A percentile compares a stretch with the other conserved stretches of the same genome.
phyloP scores from a whole-genome alignment of 2,797 vertebrate species.

The Trachurus trachurus region DNA sequence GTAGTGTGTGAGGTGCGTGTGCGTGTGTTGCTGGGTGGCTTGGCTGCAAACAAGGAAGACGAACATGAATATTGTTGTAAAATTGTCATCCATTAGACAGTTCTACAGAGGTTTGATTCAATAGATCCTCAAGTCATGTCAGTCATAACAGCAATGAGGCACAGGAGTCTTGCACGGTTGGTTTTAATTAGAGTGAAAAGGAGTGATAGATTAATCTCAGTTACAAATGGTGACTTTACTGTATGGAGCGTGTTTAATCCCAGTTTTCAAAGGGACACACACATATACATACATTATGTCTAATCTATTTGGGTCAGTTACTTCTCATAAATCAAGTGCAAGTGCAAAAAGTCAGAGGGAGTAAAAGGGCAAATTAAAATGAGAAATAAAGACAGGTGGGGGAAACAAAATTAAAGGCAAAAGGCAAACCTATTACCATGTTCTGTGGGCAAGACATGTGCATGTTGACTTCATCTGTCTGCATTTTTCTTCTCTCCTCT shows the following conservation, averaged over 20 bases:
- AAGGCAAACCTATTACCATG: slow-evolving; percentile 75
- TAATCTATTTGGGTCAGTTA: slow-evolving; percentile 40
- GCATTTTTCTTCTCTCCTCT: slow-evolving; percentile 78
- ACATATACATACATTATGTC: slow-evolving; percentile 20
- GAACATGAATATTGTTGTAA: slow-evolving; percentile 52
- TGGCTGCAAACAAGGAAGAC: slow-evolving; percentile 46
- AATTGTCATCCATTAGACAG: slow-evolving; percentile 55
- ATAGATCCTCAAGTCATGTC: slow-evolving; percentile 43
- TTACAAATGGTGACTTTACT: slow-evolving; percentile 30
- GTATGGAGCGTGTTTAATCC: slow-evolving; percentile 31
- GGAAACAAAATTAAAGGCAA: slow-evolving; percentile 50
- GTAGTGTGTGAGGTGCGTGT: slow-evolving; percentile 44
- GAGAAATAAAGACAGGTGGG: slow-evolving; percentile 33
- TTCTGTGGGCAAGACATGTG: slow-evolving; percentile 73
- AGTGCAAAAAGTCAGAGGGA: slow-evolving; percentile 44
- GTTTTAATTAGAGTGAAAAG: slow-evolving; percentile 54
- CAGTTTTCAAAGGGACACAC: slow-evolving; percentile 27
- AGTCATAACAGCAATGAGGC: slow-evolving; percentile 44
- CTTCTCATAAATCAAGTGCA: slow-evolving; percentile 45
- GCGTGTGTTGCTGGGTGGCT: slow-evolving; percentile 40
- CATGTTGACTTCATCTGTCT: slow-evolving; percentile 81
- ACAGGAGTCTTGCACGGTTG: slow-evolving; percentile 38
- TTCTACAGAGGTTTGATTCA: slow-evolving; percentile 46
- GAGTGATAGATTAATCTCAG: slow-evolving; percentile 61
- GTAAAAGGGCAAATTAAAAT: slow-evolving; percentile 58